Evolutionary conservation across 2,113 vertebrate species (phyloP).

Genomic region (Dipodomys stephensi): DNA sequence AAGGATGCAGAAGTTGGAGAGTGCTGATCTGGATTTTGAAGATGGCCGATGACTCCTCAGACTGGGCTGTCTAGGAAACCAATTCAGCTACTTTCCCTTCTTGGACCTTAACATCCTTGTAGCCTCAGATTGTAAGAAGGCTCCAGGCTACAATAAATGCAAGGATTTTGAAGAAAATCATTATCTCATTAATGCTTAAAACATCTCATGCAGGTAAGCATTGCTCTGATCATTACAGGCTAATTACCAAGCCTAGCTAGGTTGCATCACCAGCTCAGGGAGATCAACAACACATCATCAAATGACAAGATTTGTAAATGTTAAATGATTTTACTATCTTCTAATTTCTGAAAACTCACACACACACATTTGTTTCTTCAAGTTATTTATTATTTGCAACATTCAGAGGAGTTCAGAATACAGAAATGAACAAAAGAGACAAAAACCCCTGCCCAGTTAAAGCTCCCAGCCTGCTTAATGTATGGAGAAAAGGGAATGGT

Average conservation of each 20-base stretch:
- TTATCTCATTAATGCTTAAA: not conserved
- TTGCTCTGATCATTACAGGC: not conserved
- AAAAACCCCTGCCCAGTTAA: not conserved
- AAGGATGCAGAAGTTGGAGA: not conserved
- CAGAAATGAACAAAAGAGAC: not conserved
- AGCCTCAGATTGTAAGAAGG: not conserved
- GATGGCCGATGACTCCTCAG: not conserved
- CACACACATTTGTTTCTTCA: not conserved
- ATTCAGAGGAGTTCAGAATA: not conserved
- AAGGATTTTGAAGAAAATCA: constrained; percentile 4
- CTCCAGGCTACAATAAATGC: not conserved
- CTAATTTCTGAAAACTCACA: not conserved
- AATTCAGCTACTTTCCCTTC: not conserved
- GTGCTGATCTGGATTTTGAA: not conserved
- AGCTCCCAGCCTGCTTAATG: not conserved
- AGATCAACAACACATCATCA: not conserved
- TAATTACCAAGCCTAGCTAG: not conserved
- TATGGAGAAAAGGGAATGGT: not conserved
- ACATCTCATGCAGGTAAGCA: not conserved
- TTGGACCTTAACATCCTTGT: not conserved
- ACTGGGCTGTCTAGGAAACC: not conserved
- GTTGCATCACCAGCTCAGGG: not conserved
- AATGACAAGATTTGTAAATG: not conserved
- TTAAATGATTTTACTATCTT: not conserved
- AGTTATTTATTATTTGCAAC: not conserved